Evolutionary conservation across 2,888 invertebrate species (phyloP).

Genomic region (Holacanthella duospinosa): DNA sequence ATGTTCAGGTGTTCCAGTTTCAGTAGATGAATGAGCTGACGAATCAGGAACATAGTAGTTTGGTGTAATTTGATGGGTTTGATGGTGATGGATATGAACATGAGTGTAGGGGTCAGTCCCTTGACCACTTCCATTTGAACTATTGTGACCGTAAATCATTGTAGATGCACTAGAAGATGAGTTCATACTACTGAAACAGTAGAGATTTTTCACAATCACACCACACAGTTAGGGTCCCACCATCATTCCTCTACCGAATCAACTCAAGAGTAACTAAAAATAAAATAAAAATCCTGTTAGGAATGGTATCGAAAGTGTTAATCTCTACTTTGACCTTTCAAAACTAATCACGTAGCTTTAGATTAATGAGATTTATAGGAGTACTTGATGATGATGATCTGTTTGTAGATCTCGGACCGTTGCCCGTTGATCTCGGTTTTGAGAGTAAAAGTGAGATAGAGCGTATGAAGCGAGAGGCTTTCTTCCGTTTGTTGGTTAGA

Average conservation of each 20-base stretch:
- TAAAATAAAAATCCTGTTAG: no score
- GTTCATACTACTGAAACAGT: neutral
- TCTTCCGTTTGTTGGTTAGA: neutral
- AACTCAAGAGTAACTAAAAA: no score
- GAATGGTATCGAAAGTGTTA: no score
- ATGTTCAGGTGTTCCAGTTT: neutral
- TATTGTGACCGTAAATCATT: conserved; percentile 2
- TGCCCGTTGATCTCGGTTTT: no score
- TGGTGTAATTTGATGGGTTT: neutral
- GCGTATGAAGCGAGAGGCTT: neutral
- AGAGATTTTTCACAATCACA: neutral
- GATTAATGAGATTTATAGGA: no score
- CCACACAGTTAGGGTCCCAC: neutral
- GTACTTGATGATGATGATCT: no score
- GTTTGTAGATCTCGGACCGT: no score
- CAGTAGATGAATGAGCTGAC: neutral
- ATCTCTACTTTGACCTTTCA: no score
- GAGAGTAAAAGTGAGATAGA: neutral
- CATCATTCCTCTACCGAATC: no score
- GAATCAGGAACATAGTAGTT: neutral
- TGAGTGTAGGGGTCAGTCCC: neutral
- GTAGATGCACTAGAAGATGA: neutral
- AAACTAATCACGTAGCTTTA: no score
- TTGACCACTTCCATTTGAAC: neutral
- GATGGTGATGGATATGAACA: neutral